Conservation (phyloP, 2,113 vertebrate species). For the Struthio camelus region DNA sequence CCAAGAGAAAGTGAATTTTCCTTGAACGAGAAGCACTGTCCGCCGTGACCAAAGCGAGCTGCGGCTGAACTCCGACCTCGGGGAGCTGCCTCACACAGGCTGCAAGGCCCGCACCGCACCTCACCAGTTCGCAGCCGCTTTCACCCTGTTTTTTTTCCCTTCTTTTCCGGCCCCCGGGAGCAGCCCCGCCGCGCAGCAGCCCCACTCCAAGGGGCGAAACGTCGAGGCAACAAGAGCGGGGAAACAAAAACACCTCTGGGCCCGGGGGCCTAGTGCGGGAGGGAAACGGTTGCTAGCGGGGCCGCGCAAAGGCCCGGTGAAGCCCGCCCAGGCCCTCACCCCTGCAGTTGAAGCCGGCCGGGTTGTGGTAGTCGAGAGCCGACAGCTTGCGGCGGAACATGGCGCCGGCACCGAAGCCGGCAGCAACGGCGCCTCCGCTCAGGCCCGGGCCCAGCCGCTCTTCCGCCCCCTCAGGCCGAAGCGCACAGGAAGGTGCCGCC, state of each 20-base stretch:
- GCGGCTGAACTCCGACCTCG: too few species aligned
- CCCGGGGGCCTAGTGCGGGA: not conserved
- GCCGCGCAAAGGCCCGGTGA: not conserved
- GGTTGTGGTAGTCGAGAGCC: constrained; percentile 93
- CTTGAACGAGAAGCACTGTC: not conserved
- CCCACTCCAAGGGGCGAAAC: not conserved
- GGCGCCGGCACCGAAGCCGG: not conserved
- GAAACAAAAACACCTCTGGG: too few species aligned
- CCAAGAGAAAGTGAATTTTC: rapidly evolving
- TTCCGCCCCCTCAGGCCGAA: not conserved
- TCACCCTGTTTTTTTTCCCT: not conserved
- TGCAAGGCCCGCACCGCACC: too few species aligned
- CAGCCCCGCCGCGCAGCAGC: too few species aligned
- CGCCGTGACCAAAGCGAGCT: not conserved
- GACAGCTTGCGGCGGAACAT: constrained; percentile 94
- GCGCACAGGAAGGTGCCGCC: not conserved
- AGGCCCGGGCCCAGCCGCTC: not conserved
- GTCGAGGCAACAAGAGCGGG: not conserved
- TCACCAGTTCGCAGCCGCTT: too few species aligned
- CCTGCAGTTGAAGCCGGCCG: constrained; percentile 85
- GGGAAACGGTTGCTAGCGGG: not conserved
- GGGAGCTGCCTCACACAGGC: not conserved
- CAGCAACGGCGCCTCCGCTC: not conserved
- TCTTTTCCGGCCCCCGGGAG: not conserved
- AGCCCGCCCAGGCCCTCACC: constrained; percentile 70